These are phyloP conservation scores for Bambusicola thoracicus DNA, from an alignment of 2,113 vertebrate genomes.

Conservation along the genomic window DNA sequence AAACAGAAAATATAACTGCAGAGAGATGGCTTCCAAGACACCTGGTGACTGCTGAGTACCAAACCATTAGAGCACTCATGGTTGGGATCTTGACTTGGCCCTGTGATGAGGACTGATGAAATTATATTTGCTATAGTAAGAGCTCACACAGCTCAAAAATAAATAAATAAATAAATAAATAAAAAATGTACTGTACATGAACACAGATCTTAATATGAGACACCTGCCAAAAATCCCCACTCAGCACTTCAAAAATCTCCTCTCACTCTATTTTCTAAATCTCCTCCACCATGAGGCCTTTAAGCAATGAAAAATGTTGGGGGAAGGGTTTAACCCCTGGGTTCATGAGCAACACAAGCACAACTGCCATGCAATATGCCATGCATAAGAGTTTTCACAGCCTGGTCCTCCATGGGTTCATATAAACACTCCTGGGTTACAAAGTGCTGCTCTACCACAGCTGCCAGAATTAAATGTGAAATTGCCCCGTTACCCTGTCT, in stretches of 20 bases:
- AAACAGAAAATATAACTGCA: not conserved
- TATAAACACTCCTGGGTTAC: not conserved
- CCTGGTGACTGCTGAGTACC: not conserved
- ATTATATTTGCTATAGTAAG: not conserved
- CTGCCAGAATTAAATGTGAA: not conserved
- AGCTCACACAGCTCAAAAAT: not conserved
- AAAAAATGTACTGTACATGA: not conserved
- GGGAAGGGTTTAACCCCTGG: not conserved
- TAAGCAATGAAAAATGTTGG: not conserved
- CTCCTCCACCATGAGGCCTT: not conserved
- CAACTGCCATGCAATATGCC: not conserved
- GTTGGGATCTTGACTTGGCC: not conserved
- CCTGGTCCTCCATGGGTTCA: not conserved
- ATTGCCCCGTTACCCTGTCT: not conserved
- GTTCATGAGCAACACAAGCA: fast-evolving
- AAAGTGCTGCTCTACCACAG: not conserved
- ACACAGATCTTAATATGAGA: not conserved
- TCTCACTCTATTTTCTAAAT: not conserved
- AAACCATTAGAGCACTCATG: not conserved
- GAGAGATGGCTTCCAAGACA: not conserved
- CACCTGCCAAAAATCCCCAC: not conserved
- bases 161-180: not conserved
- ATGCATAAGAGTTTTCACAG: not conserved
- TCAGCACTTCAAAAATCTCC: fast-evolving
- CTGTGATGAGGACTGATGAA: not conserved